Percentiles rank a stretch among this genome's conserved stretches.
Conservation (phyloP, 1,140 invertebrate species). For the Orius laevigatus region DNA sequence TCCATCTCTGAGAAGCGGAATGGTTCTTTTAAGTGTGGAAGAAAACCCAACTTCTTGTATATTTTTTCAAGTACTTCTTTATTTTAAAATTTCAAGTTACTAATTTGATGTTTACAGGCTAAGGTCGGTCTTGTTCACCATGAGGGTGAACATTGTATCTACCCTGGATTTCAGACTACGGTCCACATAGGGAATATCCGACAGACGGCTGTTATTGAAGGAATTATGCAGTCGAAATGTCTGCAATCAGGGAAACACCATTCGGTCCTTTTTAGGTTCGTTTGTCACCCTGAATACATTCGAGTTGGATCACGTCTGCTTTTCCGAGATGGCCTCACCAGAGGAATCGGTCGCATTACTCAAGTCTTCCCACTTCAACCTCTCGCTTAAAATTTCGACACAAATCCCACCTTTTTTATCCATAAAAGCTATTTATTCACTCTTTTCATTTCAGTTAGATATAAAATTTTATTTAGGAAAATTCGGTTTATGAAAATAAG, state of each 20-base stretch:
- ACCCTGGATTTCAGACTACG: constrained; percentile 79
- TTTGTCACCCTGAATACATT: constrained; percentile 82
- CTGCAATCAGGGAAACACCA: constrained; percentile 70
- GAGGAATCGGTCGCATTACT: constrained; percentile 80
- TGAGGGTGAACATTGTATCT: constrained; percentile 48
- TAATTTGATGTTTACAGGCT: constrained; percentile 41
- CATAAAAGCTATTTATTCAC: background rate
- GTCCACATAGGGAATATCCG: constrained; percentile 88
- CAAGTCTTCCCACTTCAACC: constrained; percentile 52
- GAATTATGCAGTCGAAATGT: constrained; percentile 39
- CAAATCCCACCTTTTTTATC: background rate
- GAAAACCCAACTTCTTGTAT: constrained; percentile 44
- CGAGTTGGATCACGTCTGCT: constrained; percentile 68
- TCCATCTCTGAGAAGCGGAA: constrained; percentile 59
- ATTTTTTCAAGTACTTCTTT: constrained; percentile 52
- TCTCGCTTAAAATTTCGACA: background rate
- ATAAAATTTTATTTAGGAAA: no score
- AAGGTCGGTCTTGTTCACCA: constrained; percentile 74
- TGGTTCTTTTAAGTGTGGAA: constrained; percentile 49
- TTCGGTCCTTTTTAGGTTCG: constrained; percentile 75
- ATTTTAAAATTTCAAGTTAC: background rate
- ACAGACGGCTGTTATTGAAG: constrained; percentile 78
- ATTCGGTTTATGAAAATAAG: no score
- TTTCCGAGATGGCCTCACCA: constrained; percentile 74
- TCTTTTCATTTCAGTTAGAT: background rate